Conservation (phyloP, 2,888 invertebrate genomes). For the Steinernema hermaphroditum region DNA sequence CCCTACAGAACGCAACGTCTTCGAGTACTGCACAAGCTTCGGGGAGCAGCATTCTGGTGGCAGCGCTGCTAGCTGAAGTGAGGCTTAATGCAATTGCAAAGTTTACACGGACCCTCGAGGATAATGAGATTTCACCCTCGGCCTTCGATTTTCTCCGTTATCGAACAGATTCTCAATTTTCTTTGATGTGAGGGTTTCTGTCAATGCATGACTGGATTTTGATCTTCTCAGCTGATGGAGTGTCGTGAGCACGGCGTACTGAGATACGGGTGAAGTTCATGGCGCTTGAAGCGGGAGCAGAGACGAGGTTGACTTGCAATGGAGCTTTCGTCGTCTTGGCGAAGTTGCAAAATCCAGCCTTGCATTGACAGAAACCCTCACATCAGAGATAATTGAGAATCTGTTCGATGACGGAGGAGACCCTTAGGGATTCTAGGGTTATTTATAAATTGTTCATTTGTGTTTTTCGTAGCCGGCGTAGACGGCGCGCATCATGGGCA, state of each 20-base stretch:
- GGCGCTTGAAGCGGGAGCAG: too few species aligned
- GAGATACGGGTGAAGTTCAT: too few species aligned
- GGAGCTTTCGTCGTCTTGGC: too few species aligned
- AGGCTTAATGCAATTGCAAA: constrained; percentile 19
- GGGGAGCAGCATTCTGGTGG: constrained; percentile 4
- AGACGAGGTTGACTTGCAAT: too few species aligned
- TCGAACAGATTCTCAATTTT: background rate
- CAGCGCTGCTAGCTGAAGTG: constrained; percentile 1
- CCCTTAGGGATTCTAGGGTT: too few species aligned
- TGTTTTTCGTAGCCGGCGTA: too few species aligned
- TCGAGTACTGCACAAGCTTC: background rate
- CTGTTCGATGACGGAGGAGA: background rate
- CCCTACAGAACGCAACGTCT: background rate
- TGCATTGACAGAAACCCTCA: too few species aligned
- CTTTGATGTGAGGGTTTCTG: background rate
- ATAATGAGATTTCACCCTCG: constrained; percentile 13
- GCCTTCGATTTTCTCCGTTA: background rate
- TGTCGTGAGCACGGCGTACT: too few species aligned
- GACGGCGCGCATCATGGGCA: too few species aligned
- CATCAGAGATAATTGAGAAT: background rate
- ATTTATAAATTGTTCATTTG: background rate
- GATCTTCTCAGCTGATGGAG: too few species aligned
- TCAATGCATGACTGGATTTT: too few species aligned
- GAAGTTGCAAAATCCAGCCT: too few species aligned
- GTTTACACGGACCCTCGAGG: constrained; percentile 24